Base-by-base conservation (phyloP, 1,140 invertebrate genomes). In the Meloidogyne floridensis region DNA sequence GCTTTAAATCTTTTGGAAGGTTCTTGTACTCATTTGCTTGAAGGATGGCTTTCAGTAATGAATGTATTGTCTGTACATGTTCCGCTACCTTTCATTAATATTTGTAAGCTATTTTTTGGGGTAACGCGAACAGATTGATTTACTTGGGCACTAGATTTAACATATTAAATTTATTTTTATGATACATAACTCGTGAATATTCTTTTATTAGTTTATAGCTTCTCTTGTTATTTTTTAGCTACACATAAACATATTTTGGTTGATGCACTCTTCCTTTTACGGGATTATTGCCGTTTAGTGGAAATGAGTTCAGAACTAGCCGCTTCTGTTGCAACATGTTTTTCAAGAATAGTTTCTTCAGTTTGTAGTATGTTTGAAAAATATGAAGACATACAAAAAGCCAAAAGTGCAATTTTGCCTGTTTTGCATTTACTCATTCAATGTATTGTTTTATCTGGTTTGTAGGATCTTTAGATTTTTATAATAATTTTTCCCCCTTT, bases 21-120 rank as follows among this genome's bases (percentile, higher is more conserved):
- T 13, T 77, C 83, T 6, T 84, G 83, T 79, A 76, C 86, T 11
- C 83, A 82, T 81, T 72, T 84, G n/a, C 69, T 84, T 13, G 77
- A 75, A 42, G 83, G 83, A n/a, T 84, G 83, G 83, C 72, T 84
- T 47, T 74, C 83, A 20, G 75, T 84, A 15, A 73, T 84, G 51
- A 84, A 84, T 72, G 84, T 85, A 18, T 71, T 84, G 3, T 69
- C 83, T 10, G 65, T 85, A 71, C 59, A 71, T 74, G 76, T 76
- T 32, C 83, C 83, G 0, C 59, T 84, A 43, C 77, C 84, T 13
- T 84, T 84, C 74, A 72, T 84, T 75, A 56, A 84, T 69, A 15
- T 75, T 72, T 51, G 78, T 75, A 74, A 51, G 10, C 13, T 74
- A 53, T 47, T 5, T 81, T 83, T 51, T 20, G 13, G 18, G 9